Evolutionary conservation across 2,797 vertebrate genomes (phyloP), one percentile per base, ranked within the genome.

Genomic region (Phoxinus dragarum): DNA sequence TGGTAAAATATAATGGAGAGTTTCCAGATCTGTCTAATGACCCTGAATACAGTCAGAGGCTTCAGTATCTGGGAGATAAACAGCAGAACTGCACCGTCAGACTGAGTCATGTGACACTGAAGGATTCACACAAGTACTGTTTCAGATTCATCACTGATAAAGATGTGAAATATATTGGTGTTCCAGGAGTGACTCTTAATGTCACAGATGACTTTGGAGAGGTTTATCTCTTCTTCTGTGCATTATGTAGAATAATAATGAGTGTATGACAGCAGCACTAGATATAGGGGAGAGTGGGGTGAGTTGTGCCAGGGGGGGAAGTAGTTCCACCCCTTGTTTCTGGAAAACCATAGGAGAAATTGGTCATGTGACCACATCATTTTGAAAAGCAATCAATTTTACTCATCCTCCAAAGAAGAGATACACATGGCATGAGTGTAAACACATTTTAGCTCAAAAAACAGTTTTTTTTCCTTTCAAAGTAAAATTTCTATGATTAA

Each of bases 1-100:
- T 0, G 3, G 0, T 1, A n/a, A 11, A 4, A 16, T 0, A 16
- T 3, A 0, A 0, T 8, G 19, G 0, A 6, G 68, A 64, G 5
- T 6, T 8, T 79, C 10, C 49, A 38, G 38, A 84, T 79, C 76
- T 88, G 64, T 54, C 31, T 4, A 0, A 59, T 0, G 27, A 83
- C 1, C 2, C 61, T 64, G 61, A 64, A 64, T 64, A 64, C 61
- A 64, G 61, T 64, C 61, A 31, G 27, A 64, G 61, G 61, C 61
- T 64, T 64, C 61, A 64, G 27, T 64, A 64, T 64, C 61, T 64
- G 61, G 61, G 61, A 8, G 6, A 76, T 38, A 14, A 21, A 27
- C 10, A 34, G 1, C 14, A 11, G 2, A 31, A 78, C 27, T 59
- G 36, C 38, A 68, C 16, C 16, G 5, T 88, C 12, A 84, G 36